Evolutionary conservation across 2,888 invertebrate genomes (phyloP).

Genomic region (Tetanocera ferruginea): DNA sequence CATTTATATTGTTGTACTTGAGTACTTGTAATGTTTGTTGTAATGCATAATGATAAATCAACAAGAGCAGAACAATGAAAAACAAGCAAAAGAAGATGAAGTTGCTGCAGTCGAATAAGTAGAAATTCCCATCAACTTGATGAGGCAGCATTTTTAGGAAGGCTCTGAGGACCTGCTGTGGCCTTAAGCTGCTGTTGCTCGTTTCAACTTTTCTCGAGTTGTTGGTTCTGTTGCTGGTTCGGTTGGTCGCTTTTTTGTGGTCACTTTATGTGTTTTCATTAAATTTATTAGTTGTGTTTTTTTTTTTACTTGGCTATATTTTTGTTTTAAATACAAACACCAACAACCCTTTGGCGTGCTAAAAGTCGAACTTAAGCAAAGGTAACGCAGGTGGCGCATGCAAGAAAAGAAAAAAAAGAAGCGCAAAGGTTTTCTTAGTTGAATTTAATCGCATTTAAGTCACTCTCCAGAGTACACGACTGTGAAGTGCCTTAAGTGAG

Average conservation of each 20-base stretch:
- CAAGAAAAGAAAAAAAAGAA: too few relatives aligned
- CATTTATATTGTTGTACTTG: not conserved
- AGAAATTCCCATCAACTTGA: constrained; percentile 16
- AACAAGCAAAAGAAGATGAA: not conserved
- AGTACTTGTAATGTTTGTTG: not conserved
- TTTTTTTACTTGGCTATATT: too few relatives aligned
- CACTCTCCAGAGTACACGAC: not conserved
- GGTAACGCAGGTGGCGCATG: too few relatives aligned
- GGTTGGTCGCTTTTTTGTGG: not conserved
- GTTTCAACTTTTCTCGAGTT: too few relatives aligned
- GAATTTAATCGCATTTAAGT: constrained; percentile 27
- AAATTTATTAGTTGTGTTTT: too few relatives aligned
- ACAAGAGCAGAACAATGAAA: constrained; percentile 6
- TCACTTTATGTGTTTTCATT: too few relatives aligned
- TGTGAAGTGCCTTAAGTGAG: too few relatives aligned
- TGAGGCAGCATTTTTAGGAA: not conserved
- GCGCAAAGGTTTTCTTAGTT: not conserved
- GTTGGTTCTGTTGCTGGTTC: too few relatives aligned
- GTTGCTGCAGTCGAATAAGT: not conserved
- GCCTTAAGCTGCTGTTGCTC: not conserved
- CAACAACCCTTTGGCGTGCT: too few relatives aligned
- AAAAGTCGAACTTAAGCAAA: not conserved
- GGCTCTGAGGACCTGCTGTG: not conserved
- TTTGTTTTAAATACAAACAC: too few relatives aligned
- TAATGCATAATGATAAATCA: constrained; percentile 27